Conservation (phyloP, 1,140 invertebrate genomes). For the Saccostrea cuccullata region DNA sequence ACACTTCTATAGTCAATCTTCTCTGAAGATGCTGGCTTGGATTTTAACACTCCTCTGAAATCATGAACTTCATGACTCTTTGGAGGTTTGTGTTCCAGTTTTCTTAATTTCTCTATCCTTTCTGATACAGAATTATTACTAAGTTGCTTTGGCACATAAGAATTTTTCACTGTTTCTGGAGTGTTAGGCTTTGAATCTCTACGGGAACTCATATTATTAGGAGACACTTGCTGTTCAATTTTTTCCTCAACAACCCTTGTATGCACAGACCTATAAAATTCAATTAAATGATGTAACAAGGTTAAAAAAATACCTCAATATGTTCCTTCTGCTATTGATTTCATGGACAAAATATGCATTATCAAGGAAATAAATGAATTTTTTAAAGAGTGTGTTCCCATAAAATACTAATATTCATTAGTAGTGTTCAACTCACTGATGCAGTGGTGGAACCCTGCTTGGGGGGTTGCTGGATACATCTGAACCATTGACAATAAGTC, state of each 20-base stretch:
- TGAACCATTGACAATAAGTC: constrained; percentile 38
- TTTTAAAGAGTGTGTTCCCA: not conserved
- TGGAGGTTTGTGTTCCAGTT: constrained; percentile 41
- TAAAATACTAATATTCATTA: not conserved
- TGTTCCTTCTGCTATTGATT: not conserved
- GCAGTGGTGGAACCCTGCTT: not conserved
- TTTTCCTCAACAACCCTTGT: not conserved
- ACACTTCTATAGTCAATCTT: constrained; percentile 41
- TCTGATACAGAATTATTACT: not conserved
- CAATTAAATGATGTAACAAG: not conserved
- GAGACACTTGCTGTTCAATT: not conserved
- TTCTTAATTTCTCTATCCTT: not conserved
- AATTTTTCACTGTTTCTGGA: not conserved
- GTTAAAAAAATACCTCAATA: too few species aligned
- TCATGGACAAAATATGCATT: not conserved
- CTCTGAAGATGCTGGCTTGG: not conserved
- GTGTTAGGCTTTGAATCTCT: not conserved
- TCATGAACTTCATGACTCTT: constrained; percentile 44
- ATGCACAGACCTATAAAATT: constrained; percentile 5
- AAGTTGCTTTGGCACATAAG: not conserved
- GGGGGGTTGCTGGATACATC: constrained; percentile 12
- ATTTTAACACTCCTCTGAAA: constrained; percentile 54
- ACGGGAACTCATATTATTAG: not conserved
- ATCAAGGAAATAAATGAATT: not conserved
- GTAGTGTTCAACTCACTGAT: not conserved